Evolutionary conservation across 2,113 vertebrate genomes (phyloP), one percentile per base, ranked within the genome.

Genomic region (Siniperca chuatsi): DNA sequence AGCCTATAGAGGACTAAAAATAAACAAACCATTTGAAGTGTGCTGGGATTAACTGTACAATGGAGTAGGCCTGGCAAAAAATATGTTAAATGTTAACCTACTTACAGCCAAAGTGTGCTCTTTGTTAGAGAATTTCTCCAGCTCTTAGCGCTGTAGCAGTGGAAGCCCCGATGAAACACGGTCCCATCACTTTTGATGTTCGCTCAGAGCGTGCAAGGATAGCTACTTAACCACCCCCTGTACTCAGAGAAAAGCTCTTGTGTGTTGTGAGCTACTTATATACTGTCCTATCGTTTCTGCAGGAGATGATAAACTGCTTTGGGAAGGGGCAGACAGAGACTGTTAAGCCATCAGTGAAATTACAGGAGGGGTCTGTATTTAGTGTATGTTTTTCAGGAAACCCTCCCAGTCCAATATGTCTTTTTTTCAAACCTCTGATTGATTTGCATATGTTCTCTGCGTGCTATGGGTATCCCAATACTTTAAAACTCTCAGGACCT

Each of bases 211-310:
- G 8, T 87, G 91, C 89, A 83, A 66, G 90, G 81, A 93, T 91
- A 91, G 87, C 88, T 90, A 79, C 93, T 94, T 92, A 92, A 92
- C 89, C 83, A 89, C 81, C 87, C 81, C 87, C 81, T 79, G 78
- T 89, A 89, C 93, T 90, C 89, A 8, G 79, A 81, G 87, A 67
- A 89, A 88, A 87, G 92, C 89, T 86, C 72, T 84, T 79, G 88
- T 84, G 83, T 84, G 86, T 89, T 35, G 66, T 94, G 94, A 95
- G 93, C 92, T 86, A 92, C 94, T 94, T 93, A 94, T 93, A 94
- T 87, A 94, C 82, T 84, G 57, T 92, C 79, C 81, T 85, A 83
- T 92, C 77, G 18, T 88, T 91, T 79, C 74, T 68, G 81, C 20
- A 54, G 87, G 64, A 91, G 90, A 94, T 92, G 29, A 37, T 37